Evolutionary conservation across 2,113 vertebrate genomes (phyloP).

Genomic region (Stomatorhinus ivindoensis): DNA sequence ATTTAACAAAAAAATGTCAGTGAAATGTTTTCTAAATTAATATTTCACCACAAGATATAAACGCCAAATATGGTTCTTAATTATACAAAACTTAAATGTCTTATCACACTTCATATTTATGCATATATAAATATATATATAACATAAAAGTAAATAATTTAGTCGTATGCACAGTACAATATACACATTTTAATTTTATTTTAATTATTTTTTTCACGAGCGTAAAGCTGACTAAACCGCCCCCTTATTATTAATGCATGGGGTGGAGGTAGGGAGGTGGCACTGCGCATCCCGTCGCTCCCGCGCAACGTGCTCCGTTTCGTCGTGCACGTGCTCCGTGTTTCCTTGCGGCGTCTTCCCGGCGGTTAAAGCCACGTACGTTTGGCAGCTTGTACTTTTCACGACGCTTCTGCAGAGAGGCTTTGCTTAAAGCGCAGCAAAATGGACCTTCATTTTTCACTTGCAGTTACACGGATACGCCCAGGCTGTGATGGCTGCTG

Average conservation of each 20-base stretch:
- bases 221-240: neutral
- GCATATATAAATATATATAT: neutral
- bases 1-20: neutral
- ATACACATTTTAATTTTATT: neutral
- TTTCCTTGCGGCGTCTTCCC: neutral
- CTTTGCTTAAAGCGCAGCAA: neutral
- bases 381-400: neutral
- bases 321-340: neutral
- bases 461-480: neutral
- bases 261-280: neutral
- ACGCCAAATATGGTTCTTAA: neutral
- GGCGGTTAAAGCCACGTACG: neutral
- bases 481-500: neutral
- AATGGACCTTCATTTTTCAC: neutral
- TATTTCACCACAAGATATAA: neutral
- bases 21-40: slow-evolving; percentile 2
- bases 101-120: neutral
- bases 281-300: neutral
- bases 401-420: neutral
- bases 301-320: neutral
- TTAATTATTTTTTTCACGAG: neutral
- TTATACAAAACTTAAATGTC: neutral
- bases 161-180: neutral
- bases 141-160: neutral
- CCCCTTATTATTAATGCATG: neutral